Evolutionary conservation across 2,888 invertebrate species (phyloP), one percentile per base, ranked within the genome.

Genomic region (Nemotelus nigrinus): DNA sequence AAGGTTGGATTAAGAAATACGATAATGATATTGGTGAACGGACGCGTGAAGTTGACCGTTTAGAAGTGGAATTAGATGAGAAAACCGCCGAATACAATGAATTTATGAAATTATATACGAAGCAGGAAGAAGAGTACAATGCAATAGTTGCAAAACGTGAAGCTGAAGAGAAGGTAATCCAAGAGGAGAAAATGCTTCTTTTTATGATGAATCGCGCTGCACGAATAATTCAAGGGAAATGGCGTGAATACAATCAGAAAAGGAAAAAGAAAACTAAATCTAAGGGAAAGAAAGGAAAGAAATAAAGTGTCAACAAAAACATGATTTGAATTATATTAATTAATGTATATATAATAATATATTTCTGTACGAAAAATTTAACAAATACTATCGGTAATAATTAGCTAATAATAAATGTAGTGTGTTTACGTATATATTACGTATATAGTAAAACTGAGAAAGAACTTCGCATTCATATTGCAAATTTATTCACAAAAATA

Each of bases 151-250:
- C 80, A 0, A 80, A 81, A 67, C 86, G 84, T 60, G 80, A 79
- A 39, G 60, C 45, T 3, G 81, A 80, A 74, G 80, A 80, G 10
- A 79, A 79, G 58, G 60, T 53, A 67, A 79, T 82, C 6, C 86
- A 85, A 10, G 85, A 87, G 50, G 81, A 84, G 0, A 83, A 82
- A 76, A 76, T 86, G 43, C n/a, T 82, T 43, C 58, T 82, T 0
- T 87, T 85, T 63, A 84, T 84, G 82, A 83, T 85, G 83, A 85
- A 85, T 76, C 83, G 85, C 39, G 85, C 87, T 0, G 86, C 85
- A 2, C 79, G 80, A 4, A 83, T 81, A 57, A 84, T 87, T 60
- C 86, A 87, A 80, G 80, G 77, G 8, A 82, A 81, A 77, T 87
- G 85, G 85, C 82, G 84, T 0, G 79, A 79, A 55, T 85, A 82